A percentile compares a stretch with the other conserved stretches of the same genome.
These are phyloP conservation scores for Protosalanx chinensis DNA, from an alignment of 2,797 vertebrate genomes.

Conservation along the genomic window DNA sequence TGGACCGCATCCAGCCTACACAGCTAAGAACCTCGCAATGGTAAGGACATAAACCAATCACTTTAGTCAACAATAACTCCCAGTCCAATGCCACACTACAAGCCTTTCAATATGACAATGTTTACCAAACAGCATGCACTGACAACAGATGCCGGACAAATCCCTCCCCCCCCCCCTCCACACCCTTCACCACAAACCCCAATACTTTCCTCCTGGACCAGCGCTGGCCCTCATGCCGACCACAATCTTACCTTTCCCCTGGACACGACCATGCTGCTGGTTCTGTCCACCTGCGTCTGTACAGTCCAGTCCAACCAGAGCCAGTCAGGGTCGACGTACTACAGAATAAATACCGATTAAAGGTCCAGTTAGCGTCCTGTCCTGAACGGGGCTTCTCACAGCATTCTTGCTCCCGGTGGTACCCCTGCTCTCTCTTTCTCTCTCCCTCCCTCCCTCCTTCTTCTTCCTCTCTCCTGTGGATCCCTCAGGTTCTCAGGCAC, in stretches of 20 bases:
- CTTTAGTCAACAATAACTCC: not conserved
- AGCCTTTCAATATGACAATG: not conserved
- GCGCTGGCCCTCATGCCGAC: not conserved
- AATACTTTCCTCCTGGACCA: not conserved
- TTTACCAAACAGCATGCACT: not conserved
- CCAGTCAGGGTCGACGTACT: constrained; percentile 11
- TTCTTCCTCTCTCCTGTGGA: constrained; percentile 30
- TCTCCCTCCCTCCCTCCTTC: constrained; percentile 23
- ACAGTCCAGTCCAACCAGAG: constrained; percentile 28
- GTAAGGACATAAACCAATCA: not conserved
- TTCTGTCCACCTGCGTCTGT: constrained; percentile 25
- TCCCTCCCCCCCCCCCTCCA: not conserved
- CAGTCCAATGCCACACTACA: not conserved
- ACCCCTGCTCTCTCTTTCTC: constrained; percentile 10
- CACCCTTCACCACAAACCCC: not conserved
- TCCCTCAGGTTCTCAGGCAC: constrained; percentile 60
- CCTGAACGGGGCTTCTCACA: constrained; percentile 53
- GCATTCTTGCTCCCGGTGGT: constrained; percentile 46
- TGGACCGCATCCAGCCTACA: too few relatives aligned
- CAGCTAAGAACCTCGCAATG: too few relatives aligned
- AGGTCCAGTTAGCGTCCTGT: constrained; percentile 8
- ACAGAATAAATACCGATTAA: constrained; percentile 26
- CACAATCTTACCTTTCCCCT: constrained; percentile 56
- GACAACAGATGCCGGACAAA: not conserved
- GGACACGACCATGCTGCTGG: constrained; percentile 56